Conservation (phyloP, 2,797 vertebrate genomes). For the Spea hammondii region DNA sequence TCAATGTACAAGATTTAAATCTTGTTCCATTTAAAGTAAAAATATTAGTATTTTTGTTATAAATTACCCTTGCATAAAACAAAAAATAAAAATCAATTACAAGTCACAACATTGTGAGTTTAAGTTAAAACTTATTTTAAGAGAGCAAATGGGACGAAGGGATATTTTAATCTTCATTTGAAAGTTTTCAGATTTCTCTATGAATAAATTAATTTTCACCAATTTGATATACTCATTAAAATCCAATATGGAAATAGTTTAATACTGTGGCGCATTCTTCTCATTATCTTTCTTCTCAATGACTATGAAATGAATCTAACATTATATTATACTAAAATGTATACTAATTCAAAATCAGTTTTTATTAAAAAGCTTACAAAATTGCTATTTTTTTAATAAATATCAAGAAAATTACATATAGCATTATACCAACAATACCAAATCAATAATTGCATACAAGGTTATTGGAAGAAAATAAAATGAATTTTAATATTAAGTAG, state of each 20-base stretch:
- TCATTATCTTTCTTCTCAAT: conserved; percentile 71
- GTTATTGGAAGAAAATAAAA: too few relatives aligned
- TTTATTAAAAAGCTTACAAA: too few relatives aligned
- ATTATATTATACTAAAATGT: conserved; percentile 31
- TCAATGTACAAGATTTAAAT: too few relatives aligned
- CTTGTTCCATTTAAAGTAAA: too few relatives aligned
- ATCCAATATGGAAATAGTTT: conserved; percentile 70
- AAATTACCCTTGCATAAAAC: background rate
- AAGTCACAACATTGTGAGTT: background rate
- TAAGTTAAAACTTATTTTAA: background rate
- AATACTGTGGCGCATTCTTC: conserved; percentile 73
- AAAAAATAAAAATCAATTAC: background rate
- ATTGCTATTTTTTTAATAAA: background rate
- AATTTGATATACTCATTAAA: conserved; percentile 69
- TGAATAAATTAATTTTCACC: conserved; percentile 70
- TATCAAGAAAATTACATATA: background rate
- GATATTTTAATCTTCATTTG: conserved; percentile 69
- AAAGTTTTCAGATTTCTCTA: conserved; percentile 66
- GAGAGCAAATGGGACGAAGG: conserved; percentile 20
- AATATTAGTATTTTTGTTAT: background rate
- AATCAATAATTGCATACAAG: too few relatives aligned
- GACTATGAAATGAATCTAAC: conserved; percentile 67
- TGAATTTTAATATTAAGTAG: too few relatives aligned
- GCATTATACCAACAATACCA: too few relatives aligned
- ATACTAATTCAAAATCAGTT: background rate